phyloP scores from a whole-genome alignment of 2,797 vertebrate species.

The Cyprinodon diabolis region DNA sequence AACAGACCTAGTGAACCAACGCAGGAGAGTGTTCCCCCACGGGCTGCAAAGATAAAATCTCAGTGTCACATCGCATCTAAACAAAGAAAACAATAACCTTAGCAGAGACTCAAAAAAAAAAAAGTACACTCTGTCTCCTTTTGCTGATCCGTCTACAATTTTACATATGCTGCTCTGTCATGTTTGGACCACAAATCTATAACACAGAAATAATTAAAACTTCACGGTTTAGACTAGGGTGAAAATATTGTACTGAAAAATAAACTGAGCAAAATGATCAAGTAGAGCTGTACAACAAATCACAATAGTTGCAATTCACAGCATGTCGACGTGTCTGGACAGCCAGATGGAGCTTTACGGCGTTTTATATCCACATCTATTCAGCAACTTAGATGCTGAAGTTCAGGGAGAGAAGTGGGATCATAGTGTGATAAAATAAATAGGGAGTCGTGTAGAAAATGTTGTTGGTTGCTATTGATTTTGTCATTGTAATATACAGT shows the following conservation, averaged over 20 bases:
- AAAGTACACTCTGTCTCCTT: conserved; percentile 15
- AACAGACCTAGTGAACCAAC: conserved; percentile 73
- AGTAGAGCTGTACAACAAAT: not conserved
- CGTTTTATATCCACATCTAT: not conserved
- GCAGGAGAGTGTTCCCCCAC: conserved; percentile 57
- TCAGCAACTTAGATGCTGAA: not conserved
- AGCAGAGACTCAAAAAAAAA: conserved; percentile 46
- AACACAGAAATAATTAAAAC: not conserved
- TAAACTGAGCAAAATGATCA: not conserved
- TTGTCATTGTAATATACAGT: not conserved
- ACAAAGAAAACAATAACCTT: conserved; percentile 59
- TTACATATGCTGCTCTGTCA: not conserved
- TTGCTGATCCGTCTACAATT: conserved; percentile 14
- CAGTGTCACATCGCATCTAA: conserved; percentile 52
- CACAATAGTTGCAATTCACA: not conserved
- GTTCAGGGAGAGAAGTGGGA: not conserved
- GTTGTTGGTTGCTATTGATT: not conserved
- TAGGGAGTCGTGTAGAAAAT: not conserved
- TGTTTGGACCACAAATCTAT: not conserved
- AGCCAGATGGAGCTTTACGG: not conserved
- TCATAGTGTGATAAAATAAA: not conserved
- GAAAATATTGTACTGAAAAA: not conserved
- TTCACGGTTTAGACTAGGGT: not conserved
- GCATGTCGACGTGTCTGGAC: not conserved
- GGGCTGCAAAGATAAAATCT: conserved; percentile 64